Evolutionary conservation across 2,113 vertebrate species (phyloP).

Genomic region (Sylvilagus bachmani): DNA sequence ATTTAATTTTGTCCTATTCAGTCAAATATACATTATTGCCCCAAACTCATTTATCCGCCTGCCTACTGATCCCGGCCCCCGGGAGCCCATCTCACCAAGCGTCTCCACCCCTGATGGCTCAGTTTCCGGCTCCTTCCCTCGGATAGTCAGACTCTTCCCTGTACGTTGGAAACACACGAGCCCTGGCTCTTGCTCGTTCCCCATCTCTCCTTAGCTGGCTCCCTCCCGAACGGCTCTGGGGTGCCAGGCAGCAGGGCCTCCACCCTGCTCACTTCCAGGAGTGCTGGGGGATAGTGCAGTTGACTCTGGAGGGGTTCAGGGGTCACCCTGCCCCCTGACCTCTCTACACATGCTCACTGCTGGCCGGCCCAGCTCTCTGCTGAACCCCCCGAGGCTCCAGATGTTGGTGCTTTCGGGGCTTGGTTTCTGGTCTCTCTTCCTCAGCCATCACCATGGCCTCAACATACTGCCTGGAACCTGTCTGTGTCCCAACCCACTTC

Average conservation of each 20-base stretch:
- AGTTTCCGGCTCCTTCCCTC: slow-evolving; percentile 32
- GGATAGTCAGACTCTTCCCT: slow-evolving; percentile 53
- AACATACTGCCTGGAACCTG: not conserved
- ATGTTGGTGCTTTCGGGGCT: slow-evolving; percentile 7
- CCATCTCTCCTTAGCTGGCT: not conserved
- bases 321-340: too few relatives aligned
- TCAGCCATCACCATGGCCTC: not conserved
- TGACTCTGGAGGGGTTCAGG: not conserved
- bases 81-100: slow-evolving; percentile 67
- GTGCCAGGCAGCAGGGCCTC: not conserved
- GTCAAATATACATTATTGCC: slow-evolving; percentile 67
- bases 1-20: slow-evolving; percentile 74
- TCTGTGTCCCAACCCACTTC: not conserved
- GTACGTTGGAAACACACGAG: slow-evolving; percentile 37
- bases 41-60: slow-evolving; percentile 73
- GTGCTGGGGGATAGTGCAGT: not conserved
- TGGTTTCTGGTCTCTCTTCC: not conserved
- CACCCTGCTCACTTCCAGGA: not conserved
- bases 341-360: not conserved
- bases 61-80: slow-evolving; percentile 59
- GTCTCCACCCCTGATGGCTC: slow-evolving; percentile 54
- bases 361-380: not conserved
- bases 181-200: not conserved
- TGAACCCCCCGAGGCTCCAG: not conserved
- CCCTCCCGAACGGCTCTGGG: not conserved